phyloP scores from a whole-genome alignment of 2,888 invertebrate species.

The Formica aserva region DNA sequence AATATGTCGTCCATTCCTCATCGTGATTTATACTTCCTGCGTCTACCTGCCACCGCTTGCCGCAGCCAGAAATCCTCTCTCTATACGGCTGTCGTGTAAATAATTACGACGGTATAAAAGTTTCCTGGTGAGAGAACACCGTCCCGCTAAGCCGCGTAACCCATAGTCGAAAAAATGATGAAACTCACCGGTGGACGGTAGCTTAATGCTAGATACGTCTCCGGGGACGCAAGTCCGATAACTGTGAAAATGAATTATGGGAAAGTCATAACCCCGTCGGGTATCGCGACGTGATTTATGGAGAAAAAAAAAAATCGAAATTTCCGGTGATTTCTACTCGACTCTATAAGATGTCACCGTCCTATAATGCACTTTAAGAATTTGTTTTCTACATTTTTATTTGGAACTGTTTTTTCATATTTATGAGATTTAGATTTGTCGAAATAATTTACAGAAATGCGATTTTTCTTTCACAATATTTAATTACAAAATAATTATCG shows the following conservation, averaged over 20 bases:
- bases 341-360: neutral
- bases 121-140: conserved; percentile 29
- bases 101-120: conserved; percentile 51
- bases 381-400: neutral
- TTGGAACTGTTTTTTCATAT: no score
- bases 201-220: conserved; percentile 10
- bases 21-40: conserved; percentile 63
- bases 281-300: conserved; percentile 22
- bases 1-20: conserved; percentile 59
- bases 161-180: conserved; percentile 24
- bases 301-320: neutral
- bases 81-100: conserved; percentile 28
- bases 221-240: conserved; percentile 21
- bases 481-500: neutral
- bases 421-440: neutral
- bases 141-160: conserved; percentile 32
- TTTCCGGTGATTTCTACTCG: neutral
- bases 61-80: conserved; percentile 15
- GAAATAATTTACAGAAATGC: neutral
- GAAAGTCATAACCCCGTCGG: conserved; percentile 19
- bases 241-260: conserved; percentile 47
- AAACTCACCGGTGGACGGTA: conserved; percentile 23
- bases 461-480: neutral
- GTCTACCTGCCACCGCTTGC: conserved; percentile 38
- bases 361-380: neutral